These are phyloP conservation scores for Decapterus maruadsi DNA, from an alignment of 2,797 vertebrate genomes.

Conservation along the genomic window DNA sequence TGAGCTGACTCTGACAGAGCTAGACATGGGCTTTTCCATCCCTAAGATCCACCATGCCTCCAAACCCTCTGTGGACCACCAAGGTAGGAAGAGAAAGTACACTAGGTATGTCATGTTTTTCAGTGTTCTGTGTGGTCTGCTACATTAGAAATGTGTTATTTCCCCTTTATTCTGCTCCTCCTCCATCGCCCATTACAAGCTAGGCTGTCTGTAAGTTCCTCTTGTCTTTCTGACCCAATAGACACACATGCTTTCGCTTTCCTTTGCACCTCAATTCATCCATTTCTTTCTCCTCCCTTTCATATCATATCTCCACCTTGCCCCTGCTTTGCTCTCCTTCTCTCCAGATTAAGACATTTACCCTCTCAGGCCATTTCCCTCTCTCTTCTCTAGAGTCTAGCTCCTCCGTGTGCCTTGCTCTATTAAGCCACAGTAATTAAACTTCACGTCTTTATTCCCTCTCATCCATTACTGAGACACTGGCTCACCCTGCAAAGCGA, in stretches of 20 bases:
- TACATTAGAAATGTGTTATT: background rate
- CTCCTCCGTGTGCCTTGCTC: conserved; percentile 24
- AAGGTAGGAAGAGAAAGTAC: conserved; percentile 86
- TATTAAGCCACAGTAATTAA: conserved; percentile 70
- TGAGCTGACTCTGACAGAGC: conserved; percentile 95
- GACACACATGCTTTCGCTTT: background rate
- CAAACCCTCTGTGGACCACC: conserved; percentile 94
- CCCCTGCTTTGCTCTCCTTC: conserved; percentile 14
- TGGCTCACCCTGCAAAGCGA: conserved; percentile 48
- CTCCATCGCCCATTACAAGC: conserved; percentile 5
- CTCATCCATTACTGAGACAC: conserved; percentile 56
- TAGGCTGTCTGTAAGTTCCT: conserved; percentile 5
- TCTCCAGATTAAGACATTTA: conserved; percentile 38
- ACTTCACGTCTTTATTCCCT: conserved; percentile 51
- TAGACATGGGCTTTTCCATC: conserved; percentile 98
- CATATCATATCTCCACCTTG: conserved; percentile 9
- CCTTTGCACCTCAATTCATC: background rate
- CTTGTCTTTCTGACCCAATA: conserved; percentile 5
- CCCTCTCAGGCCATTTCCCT: background rate
- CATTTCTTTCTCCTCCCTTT: background rate
- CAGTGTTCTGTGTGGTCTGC: background rate
- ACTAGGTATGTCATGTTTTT: background rate
- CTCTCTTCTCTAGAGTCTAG: conserved; percentile 29
- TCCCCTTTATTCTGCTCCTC: background rate
- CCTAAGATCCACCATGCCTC: conserved; percentile 96